Base-by-base conservation (phyloP, 2,797 vertebrate species). In the Microctenopoma steveboyesi region DNA sequence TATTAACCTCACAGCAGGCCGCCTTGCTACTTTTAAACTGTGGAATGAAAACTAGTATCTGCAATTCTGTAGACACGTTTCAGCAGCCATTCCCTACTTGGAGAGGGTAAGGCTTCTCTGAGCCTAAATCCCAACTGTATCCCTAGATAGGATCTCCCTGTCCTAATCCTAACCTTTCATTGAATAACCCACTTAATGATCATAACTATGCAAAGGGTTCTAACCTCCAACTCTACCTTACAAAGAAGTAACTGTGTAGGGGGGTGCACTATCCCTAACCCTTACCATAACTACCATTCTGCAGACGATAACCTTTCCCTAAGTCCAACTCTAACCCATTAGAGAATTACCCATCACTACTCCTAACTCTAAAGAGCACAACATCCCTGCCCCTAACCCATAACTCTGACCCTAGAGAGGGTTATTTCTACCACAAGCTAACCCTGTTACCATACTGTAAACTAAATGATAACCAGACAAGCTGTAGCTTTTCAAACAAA, bases 401-500 rank as follows among this genome's bases (percentile, higher is more conserved):
- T 13, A 42, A 42, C 15, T n/a, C 43, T n/a, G 4, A 43, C 39
- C 15, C 48, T 3, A 2, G 55, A 42, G 33, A 50, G 13, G 27
- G 46, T 15, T 11, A 51, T 33, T 37, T 35, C 43, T 42, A 7
- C 6, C 4, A 10, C 27, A 30, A 30, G 40, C 7, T 10, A 11
- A 63, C 35, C 13, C 18, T 4, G 33, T 46, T 45, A n/a, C 55
- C 61, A 61, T 47, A 52, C 43, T 49, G 18, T 50, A 50, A n/a
- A 22, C 33, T 55, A 15, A 25, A 45, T 57, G 45, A 60, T 63
- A 71, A 57, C 15, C 50, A 48, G 4, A 68, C 22, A 37, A 15
- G 40, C 50, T 48, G 37, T 57, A 46, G 74, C 55, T 70, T 67
- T 70, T 37, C 43, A 12, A 48, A 14, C 46, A 35, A 47, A 45